Evolutionary conservation across 92 coral and sea anemone species (phyloP), one percentile per base, ranked within the genome.

Genomic region (Heteractis magnifica): DNA sequence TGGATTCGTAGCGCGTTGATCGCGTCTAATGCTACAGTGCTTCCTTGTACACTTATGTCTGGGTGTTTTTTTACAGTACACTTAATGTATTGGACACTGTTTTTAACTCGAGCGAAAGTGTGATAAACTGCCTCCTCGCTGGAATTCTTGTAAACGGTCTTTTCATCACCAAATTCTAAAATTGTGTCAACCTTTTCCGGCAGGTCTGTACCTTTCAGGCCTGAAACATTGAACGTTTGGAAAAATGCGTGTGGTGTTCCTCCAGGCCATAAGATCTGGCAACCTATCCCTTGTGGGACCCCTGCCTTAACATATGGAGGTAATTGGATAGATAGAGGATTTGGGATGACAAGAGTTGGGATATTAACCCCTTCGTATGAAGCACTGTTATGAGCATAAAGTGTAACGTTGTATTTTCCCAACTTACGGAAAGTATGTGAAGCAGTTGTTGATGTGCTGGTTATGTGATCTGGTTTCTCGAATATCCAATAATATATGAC

Each of bases 231-330:
- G 4, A 71, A 78, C 11, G 26, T n/a, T n/a, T 56, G 59, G 62
- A 88, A 93, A 65, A 91, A 93, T 19, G 68, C 53, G 9, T 82
- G 76, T 0, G 92, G 83, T 56, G 92, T 77, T 15, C 90, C 93
- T 77, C 82, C 76, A 23, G 88, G 79, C 98, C 94, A 93, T 70
- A 86, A 80, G 1, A 91, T 49, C 65, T 56, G 84, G 59, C 98
- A 93, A 0, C 73, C 82, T 20, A 93, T 49, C 6, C 77, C 86
- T 21, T 87, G 85, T 0, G 19, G 78, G 55, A 44, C 58, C 10
- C 52, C 74, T 15, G 91, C 89, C 73, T 86, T 86, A 4, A 89
- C 85, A 11, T 55, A 71, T 7, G 73, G n/a, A 41, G 90, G 81
- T 10, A 83, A 72, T 6, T 56, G 56, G 72, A 93, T 79, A 5